Evolutionary conservation across 2,797 vertebrate genomes (phyloP), one percentile per base, ranked within the genome.

Genomic region (Scarus forsteni): DNA sequence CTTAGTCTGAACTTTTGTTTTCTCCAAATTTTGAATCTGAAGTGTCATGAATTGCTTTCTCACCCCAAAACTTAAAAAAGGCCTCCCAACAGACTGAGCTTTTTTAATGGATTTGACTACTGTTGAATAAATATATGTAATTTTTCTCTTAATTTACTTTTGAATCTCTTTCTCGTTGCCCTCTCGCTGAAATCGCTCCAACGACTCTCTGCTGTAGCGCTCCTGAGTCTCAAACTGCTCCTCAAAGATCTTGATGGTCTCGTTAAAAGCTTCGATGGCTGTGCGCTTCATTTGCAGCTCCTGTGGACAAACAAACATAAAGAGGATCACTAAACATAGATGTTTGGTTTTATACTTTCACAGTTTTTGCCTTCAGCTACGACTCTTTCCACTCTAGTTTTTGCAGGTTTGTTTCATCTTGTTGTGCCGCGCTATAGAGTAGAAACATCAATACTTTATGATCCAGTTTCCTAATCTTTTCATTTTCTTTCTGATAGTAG

Each of bases 231-330:
- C 96, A 70, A 95, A 96, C 84, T 98, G 97, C 84, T 98, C 97
- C 67, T 98, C 97, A 1, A 98, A 98, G 92, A 98, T 98, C 92
- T 98, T 98, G 91, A 98, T 98, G 3, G 97, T 98, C 81, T 98
- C 97, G 0, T 97, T 97, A 85, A 98, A 98, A 77, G 97, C 97
- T 79, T 98, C 97, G 0, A 98, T 96, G 0, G 97, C 97, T 0
- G 97, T 98, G 43, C 96, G 94, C 83, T 98, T 98, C 96, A 97
- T 98, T 90, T 98, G 97, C 75, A 98, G 92, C 83, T 98, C 97
- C 97, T 98, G 9, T 5, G 9, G 3, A 2, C 43, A 15, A 48
- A 42, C 36, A 18, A 62, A 7, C 36, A 50, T 14, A 62, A 3
- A 40, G 34, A 43, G 34, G 19, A 13, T 35, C 39, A 51, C 16